These are phyloP conservation scores for Zosterops hypoxanthus DNA, from an alignment of 2,113 vertebrate genomes.

Conservation along the genomic window DNA sequence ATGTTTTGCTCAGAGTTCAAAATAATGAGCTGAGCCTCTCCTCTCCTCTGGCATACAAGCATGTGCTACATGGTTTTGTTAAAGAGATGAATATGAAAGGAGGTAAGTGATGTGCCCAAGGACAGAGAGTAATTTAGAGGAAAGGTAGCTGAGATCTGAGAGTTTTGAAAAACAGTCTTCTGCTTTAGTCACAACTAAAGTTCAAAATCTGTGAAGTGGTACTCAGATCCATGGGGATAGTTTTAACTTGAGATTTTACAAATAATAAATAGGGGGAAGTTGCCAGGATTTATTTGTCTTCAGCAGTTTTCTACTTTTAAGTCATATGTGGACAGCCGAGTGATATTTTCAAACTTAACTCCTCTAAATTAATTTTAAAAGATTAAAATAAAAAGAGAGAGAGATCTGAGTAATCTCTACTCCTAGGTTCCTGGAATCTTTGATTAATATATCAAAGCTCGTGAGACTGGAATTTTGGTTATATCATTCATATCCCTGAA, in stretches of 20 bases:
- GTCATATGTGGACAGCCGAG: not conserved
- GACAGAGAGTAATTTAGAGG: not conserved
- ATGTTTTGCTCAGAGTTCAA: slow-evolving; percentile 24
- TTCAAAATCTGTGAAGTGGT: not conserved
- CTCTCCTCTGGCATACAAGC: not conserved
- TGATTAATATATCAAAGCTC: not conserved
- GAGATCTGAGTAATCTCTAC: not conserved
- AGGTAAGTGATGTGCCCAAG: not conserved
- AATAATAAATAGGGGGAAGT: not conserved
- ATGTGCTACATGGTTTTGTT: not conserved
- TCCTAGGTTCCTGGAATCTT: not conserved
- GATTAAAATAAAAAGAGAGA: not conserved
- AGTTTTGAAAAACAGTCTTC: not conserved
- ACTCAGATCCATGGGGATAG: not conserved
- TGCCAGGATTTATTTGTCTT: not conserved
- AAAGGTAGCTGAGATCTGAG: not conserved
- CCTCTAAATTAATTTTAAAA: not conserved
- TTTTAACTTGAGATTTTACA: not conserved
- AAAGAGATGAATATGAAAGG: not conserved
- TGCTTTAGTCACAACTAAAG: not conserved
- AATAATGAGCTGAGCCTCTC: slow-evolving; percentile 31
- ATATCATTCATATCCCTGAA: not conserved
- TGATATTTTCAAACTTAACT: not conserved
- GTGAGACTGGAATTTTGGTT: not conserved
- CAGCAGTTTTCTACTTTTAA: not conserved